Conservation (phyloP, 2,113 vertebrate genomes). For the Notiomystis cincta region DNA sequence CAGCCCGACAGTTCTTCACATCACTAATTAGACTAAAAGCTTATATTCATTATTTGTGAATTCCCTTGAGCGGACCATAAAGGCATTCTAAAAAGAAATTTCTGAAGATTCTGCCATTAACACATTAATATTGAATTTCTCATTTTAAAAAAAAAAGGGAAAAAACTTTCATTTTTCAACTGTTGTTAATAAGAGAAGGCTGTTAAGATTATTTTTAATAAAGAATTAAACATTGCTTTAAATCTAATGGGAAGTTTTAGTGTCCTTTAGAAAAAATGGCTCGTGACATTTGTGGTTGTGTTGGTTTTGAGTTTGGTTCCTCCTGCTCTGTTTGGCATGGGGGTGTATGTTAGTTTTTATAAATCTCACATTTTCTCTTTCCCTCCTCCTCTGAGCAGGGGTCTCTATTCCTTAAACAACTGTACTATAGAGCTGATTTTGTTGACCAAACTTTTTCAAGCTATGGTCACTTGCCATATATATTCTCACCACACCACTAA, state of each 20-base stretch:
- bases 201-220: neutral
- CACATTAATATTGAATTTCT: neutral
- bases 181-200: neutral
- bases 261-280: neutral
- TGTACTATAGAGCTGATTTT: neutral
- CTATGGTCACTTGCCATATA: neutral
- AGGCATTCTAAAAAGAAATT: conserved; percentile 10
- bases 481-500: neutral
- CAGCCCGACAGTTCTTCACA: neutral
- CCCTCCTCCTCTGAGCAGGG: neutral
- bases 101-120: neutral
- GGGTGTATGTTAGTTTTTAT: neutral
- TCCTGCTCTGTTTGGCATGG: fast-evolving
- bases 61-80: neutral
- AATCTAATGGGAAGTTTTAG: neutral
- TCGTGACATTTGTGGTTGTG: neutral
- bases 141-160: neutral
- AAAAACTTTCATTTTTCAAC: neutral
- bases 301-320: neutral
- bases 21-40: conserved; percentile 28
- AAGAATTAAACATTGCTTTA: neutral
- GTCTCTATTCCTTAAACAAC: neutral
- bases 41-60: conserved; percentile 1
- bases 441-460: neutral
- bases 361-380: neutral